Evolutionary conservation across 2,888 invertebrate species (phyloP).

Genomic region (Drosophila silvestris): DNA sequence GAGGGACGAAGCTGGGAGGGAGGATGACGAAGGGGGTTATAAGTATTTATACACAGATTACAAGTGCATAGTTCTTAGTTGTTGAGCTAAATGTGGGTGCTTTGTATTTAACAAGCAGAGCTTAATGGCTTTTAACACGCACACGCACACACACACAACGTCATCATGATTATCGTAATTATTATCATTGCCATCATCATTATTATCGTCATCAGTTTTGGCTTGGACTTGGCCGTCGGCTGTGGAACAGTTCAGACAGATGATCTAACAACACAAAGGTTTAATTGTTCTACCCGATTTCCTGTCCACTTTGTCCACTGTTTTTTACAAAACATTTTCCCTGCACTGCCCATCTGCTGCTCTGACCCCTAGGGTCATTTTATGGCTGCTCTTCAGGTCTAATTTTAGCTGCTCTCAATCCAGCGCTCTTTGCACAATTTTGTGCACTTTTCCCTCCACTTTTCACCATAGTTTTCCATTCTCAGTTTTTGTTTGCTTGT

Average conservation of each 20-base stretch:
- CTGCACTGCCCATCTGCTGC: not conserved
- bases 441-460: slow-evolving; percentile 25
- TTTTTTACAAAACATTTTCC: not conserved
- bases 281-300: slow-evolving; percentile 64
- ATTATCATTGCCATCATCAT: slow-evolving; percentile 23
- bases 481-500: not conserved
- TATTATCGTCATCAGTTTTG: slow-evolving; percentile 33
- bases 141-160: slow-evolving; percentile 37
- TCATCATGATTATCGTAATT: slow-evolving; percentile 32
- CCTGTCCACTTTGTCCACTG: slow-evolving; percentile 18
- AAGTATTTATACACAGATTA: slow-evolving; percentile 75
- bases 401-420: slow-evolving; percentile 43
- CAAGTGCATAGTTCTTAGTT: slow-evolving; percentile 63
- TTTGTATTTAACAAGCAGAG: slow-evolving; percentile 80
- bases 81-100: slow-evolving; percentile 70
- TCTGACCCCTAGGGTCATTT: not conserved
- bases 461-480: slow-evolving; percentile 9
- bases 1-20: not conserved
- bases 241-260: slow-evolving; percentile 5
- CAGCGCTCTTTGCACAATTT: slow-evolving; percentile 25
- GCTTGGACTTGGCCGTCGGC: slow-evolving; percentile 36
- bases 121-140: slow-evolving; percentile 76
- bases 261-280: slow-evolving; percentile 58
- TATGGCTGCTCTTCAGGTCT: slow-evolving; percentile 26
- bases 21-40: slow-evolving; percentile 26